phyloP scores from a whole-genome alignment of 2,888 invertebrate species.

The Didymodactylos carnosus region DNA sequence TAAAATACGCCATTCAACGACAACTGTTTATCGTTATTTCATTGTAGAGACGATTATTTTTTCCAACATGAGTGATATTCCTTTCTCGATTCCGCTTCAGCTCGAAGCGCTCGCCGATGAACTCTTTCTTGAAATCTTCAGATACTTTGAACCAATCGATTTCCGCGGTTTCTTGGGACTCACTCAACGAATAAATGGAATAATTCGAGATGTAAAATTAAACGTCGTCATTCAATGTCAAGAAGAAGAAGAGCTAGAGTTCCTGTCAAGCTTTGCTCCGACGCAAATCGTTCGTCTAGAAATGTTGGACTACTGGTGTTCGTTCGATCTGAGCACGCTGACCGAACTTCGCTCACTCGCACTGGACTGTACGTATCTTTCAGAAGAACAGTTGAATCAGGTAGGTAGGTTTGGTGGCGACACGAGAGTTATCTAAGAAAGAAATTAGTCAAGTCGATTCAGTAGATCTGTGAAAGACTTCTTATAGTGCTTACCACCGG shows the following conservation, averaged over 20 bases:
- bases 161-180: not conserved
- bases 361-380: not conserved
- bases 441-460: too few species aligned
- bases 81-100: not conserved
- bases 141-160: not conserved
- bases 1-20: too few species aligned
- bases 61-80: too few species aligned
- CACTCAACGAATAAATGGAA: not conserved
- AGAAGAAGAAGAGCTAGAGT: not conserved
- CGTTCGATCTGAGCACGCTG: not conserved
- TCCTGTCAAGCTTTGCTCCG: not conserved
- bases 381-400: not conserved
- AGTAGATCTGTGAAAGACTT: too few species aligned
- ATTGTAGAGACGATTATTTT: too few species aligned
- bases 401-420: too few species aligned
- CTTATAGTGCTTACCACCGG: too few species aligned
- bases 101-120: not conserved
- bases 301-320: not conserved
- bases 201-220: not conserved
- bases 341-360: too few species aligned
- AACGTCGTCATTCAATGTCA: not conserved
- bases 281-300: not conserved
- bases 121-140: not conserved
- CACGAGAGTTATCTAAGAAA: too few species aligned
- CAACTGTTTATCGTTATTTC: too few species aligned